These are phyloP conservation scores for Protobothrops flavoviridis DNA, from an alignment of 2,113 vertebrate species.

Conservation along the genomic window DNA sequence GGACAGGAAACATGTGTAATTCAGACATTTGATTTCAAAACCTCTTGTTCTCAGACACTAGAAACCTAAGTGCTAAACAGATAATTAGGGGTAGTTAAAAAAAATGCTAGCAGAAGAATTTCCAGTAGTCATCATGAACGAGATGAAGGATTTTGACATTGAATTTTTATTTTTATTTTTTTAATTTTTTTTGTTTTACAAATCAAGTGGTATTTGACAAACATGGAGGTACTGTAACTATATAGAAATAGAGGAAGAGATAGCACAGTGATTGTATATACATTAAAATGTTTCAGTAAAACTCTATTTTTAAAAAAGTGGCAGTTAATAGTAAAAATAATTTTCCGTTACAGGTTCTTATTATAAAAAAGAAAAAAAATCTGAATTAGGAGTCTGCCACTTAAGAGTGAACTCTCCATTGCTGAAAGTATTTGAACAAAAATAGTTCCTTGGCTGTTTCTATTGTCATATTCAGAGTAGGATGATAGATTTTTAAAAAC, in stretches of 20 bases:
- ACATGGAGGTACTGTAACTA: not conserved
- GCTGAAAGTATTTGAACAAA: conserved; percentile 46
- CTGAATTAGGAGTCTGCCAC: conserved; percentile 43
- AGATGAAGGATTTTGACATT: not conserved
- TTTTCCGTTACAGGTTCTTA: conserved; percentile 2
- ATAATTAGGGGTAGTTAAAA: not conserved
- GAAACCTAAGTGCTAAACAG: not conserved
- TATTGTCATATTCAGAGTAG: conserved; percentile 33
- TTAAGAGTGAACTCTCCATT: conserved; percentile 48
- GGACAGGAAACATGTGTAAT: not conserved
- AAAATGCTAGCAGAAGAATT: not conserved
- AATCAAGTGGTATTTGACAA: not conserved
- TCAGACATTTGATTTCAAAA: not conserved
- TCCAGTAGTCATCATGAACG: not conserved
- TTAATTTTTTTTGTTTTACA: not conserved
- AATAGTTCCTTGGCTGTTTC: conserved; percentile 40
- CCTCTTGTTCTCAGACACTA: not conserved
- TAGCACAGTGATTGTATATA: not conserved
- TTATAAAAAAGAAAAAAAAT: conserved; percentile 45
- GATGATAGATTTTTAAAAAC: conserved; percentile 59
- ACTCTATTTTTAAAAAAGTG: not conserved
- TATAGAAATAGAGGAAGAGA: not conserved
- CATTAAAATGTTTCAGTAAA: not conserved
- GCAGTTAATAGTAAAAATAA: conserved; percentile 2
- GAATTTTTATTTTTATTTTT: not conserved